Evolutionary conservation across 1,140 invertebrate species (phyloP).

Genomic region (Diabrotica virgifera): DNA sequence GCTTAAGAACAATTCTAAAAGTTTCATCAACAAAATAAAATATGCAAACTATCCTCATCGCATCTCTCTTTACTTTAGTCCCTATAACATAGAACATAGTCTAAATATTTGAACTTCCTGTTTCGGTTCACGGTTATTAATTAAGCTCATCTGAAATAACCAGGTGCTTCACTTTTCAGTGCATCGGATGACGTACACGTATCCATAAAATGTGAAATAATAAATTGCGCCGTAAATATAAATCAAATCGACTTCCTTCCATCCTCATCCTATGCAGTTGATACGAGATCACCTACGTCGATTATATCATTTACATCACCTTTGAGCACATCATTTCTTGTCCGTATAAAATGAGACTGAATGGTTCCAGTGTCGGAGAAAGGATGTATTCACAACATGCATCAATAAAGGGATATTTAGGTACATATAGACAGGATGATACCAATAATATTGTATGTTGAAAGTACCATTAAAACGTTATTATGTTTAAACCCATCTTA

Average conservation of each 20-base stretch:
- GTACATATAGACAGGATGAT: no score
- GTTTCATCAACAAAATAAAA: no score
- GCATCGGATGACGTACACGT: neutral
- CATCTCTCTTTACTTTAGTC: no score
- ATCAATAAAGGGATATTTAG: no score
- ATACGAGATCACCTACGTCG: slow-evolving; percentile 1
- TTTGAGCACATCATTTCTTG: neutral
- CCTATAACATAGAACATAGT: no score
- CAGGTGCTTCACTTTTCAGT: neutral
- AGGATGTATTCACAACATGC: no score
- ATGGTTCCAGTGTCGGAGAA: no score
- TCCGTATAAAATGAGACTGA: neutral
- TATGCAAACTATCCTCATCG: no score
- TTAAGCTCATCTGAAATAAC: neutral
- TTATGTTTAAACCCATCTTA: no score
- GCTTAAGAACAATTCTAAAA: no score
- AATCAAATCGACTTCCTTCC: neutral
- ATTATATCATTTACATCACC: slow-evolving; percentile 3
- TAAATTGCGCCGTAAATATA: slow-evolving; percentile 2
- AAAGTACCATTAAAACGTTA: no score
- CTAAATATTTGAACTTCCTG: slow-evolving; percentile 1
- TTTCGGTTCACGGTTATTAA: neutral
- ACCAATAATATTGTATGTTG: no score
- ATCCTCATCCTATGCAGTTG: neutral
- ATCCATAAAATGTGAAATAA: neutral